Conservation (phyloP, 2,113 vertebrate species). For the Gymnogyps californianus region DNA sequence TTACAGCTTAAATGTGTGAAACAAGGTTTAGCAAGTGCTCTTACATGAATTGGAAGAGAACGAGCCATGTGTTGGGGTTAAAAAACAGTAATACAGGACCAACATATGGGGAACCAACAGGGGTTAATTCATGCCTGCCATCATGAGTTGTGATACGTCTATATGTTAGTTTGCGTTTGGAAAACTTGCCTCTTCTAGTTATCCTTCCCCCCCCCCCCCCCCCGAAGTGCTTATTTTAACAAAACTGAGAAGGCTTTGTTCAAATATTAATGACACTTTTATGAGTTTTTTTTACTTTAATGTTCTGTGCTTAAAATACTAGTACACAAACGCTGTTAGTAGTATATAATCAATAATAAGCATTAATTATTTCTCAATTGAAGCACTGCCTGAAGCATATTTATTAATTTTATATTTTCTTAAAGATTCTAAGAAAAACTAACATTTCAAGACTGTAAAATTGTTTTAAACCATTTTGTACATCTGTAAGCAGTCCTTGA, state of each 20-base stretch:
- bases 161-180: background rate
- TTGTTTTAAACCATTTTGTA: background rate
- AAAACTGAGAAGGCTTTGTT: background rate
- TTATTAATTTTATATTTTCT: background rate
- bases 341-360: background rate
- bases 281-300: background rate
- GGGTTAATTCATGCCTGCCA: background rate
- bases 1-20: background rate
- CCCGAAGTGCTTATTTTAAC: background rate
- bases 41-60: background rate
- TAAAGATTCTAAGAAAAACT: background rate
- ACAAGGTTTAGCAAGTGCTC: background rate
- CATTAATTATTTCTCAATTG: background rate
- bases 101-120: too few relatives aligned
- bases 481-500: background rate
- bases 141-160: background rate
- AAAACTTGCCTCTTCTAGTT: background rate
- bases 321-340: background rate
- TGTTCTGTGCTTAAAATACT: background rate
- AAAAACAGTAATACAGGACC: background rate
- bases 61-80: rapidly evolving
- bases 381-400: background rate
- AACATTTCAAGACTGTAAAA: background rate
- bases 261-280: background rate
- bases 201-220: too few relatives aligned